These are phyloP conservation scores for Ictalurus furcatus DNA, from an alignment of 2,113 vertebrate species.

Conservation along the genomic window DNA sequence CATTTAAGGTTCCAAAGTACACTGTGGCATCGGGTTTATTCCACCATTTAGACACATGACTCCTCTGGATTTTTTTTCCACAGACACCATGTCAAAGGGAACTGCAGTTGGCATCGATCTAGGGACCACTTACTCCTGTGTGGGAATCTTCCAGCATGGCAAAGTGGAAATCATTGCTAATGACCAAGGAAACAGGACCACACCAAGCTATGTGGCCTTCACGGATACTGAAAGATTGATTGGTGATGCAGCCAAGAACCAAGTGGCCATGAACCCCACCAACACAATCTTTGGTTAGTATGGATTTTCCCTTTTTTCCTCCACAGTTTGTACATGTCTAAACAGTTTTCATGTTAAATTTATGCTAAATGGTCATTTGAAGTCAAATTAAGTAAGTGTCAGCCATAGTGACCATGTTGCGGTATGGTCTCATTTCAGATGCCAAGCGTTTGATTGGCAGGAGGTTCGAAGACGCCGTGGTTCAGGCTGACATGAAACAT, in stretches of 20 bases:
- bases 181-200: slow-evolving; percentile 72
- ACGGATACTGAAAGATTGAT: slow-evolving; percentile 66
- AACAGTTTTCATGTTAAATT: background rate
- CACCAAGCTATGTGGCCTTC: slow-evolving; percentile 69
- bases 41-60: background rate
- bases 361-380: background rate
- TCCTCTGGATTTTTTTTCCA: slow-evolving; percentile 16
- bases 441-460: slow-evolving; percentile 79
- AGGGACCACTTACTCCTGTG: slow-evolving; percentile 90
- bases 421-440: slow-evolving; percentile 60
- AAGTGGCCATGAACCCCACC: slow-evolving; percentile 73
- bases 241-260: slow-evolving; percentile 67
- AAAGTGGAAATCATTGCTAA: slow-evolving; percentile 93
- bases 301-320: background rate
- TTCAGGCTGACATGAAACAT: slow-evolving; percentile 81
- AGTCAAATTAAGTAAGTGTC: background rate
- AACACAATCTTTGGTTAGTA: slow-evolving; percentile 67
- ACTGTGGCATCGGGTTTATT: background rate
- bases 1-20: background rate
- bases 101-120: slow-evolving; percentile 86
- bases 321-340: background rate
- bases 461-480: slow-evolving; percentile 74
- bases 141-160: slow-evolving; percentile 88
- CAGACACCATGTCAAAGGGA: slow-evolving; percentile 76
- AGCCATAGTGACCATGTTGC: background rate